Conservation (phyloP, 1,140 invertebrate genomes). For the Drosophila kepulauana region DNA sequence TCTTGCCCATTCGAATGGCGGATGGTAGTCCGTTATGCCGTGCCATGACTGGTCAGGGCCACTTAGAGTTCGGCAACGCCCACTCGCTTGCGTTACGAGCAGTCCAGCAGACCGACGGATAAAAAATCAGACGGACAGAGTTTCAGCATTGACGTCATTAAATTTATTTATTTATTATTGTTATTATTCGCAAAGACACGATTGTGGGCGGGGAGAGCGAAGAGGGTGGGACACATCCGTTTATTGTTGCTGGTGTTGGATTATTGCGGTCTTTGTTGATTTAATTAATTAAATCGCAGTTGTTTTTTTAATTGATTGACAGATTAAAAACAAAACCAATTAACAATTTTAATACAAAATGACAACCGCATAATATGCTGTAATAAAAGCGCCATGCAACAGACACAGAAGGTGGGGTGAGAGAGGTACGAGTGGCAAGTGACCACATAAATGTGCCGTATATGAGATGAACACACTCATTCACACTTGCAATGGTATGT, state of each 20-base stretch:
- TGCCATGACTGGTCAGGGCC: conserved; percentile 49
- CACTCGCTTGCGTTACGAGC: not conserved
- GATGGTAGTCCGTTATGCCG: conserved; percentile 45
- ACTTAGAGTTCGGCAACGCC: conserved; percentile 49
- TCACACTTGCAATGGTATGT: conserved; percentile 54
- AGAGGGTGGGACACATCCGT: conserved; percentile 40
- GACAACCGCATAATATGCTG: conserved; percentile 76
- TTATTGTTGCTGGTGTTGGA: conserved; percentile 73
- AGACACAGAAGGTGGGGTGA: not conserved
- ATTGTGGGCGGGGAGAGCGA: not conserved
- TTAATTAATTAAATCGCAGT: conserved; percentile 84
- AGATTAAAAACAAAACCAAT: conserved; percentile 84
- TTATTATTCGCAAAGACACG: conserved; percentile 30
- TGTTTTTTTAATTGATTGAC: conserved; percentile 84
- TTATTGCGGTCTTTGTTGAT: conserved; percentile 82
- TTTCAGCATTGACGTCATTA: conserved; percentile 55
- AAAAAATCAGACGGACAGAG: conserved; percentile 1
- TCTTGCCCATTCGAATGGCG: conserved; percentile 38
- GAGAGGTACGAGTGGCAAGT: conserved; percentile 10
- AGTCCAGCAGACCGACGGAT: not conserved
- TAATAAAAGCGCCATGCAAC: conserved; percentile 63
- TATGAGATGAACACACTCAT: conserved; percentile 31
- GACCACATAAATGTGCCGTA: conserved; percentile 18
- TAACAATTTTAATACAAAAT: conserved; percentile 84
- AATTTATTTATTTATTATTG: conserved; percentile 52